These are phyloP conservation scores for Bos javanicus DNA, from an alignment of 2,113 vertebrate genomes.

Conservation along the genomic window DNA sequence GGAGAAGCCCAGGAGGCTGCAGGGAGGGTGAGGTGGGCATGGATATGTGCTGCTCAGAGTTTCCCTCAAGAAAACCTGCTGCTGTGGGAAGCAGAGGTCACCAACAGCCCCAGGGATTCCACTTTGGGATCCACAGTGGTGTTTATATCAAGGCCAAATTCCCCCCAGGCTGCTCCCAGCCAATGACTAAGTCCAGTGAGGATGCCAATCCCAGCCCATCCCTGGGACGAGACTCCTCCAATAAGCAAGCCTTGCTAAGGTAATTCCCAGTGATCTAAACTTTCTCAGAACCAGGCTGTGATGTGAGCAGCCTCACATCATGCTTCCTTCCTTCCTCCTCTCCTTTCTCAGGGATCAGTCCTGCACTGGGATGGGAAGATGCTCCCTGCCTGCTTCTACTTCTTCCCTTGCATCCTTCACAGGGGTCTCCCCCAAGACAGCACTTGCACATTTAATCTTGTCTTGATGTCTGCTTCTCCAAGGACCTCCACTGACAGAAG, in stretches of 20 bases:
- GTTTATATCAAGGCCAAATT: background rate
- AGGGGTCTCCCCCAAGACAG: background rate
- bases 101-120: background rate
- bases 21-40: background rate
- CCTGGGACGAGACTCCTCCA: background rate
- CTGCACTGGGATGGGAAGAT: background rate
- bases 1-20: background rate
- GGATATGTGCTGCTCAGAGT: background rate
- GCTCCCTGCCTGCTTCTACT: background rate
- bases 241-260: background rate
- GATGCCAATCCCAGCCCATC: background rate
- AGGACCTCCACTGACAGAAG: background rate
- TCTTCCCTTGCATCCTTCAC: background rate
- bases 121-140: background rate
- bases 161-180: background rate
- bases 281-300: background rate
- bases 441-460: background rate
- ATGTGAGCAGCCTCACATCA: background rate
- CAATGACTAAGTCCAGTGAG: background rate
- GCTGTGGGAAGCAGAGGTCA: background rate
- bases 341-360: background rate
- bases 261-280: background rate
- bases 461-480: background rate
- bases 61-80: background rate
- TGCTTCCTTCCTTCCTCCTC: background rate